These are phyloP conservation scores for Aricia agestis DNA, from an alignment of 1,140 invertebrate genomes.

Conservation along the genomic window DNA sequence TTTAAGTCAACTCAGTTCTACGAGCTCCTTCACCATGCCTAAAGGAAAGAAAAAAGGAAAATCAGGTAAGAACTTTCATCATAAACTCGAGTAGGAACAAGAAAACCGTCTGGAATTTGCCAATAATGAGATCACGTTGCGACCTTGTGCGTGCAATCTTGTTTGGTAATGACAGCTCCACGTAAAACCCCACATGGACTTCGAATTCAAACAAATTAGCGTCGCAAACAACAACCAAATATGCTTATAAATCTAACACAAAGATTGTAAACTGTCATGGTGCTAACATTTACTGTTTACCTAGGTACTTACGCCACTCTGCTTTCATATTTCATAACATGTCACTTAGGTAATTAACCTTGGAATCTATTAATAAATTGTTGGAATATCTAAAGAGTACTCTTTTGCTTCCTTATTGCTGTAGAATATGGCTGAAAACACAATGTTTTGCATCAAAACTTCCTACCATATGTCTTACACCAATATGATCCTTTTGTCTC, in stretches of 20 bases:
- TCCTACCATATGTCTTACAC: constrained; percentile 16
- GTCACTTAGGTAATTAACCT: constrained; percentile 16
- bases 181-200: constrained; percentile 35
- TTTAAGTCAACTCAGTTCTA: constrained; percentile 46
- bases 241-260: constrained; percentile 17
- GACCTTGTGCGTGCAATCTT: constrained; percentile 65
- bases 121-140: constrained; percentile 68
- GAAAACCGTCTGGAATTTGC: constrained; percentile 41
- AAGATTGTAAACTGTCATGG: constrained; percentile 6
- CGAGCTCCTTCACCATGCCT: constrained; percentile 60
- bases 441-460: constrained; percentile 9
- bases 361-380: constrained; percentile 11
- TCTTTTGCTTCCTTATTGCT: constrained; percentile 13
- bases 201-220: not conserved
- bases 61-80: constrained; percentile 51
- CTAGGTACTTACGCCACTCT: constrained; percentile 9
- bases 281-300: not conserved
- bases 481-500: not conserved
- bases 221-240: constrained; percentile 21
- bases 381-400: not conserved
- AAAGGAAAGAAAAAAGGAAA: constrained; percentile 75
- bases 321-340: constrained; percentile 27
- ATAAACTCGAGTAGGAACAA: not conserved
- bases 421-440: not conserved
- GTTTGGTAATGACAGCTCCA: constrained; percentile 51